Evolutionary conservation across 2,797 vertebrate genomes (phyloP), one percentile per base, ranked within the genome.

Genomic region (Petrocephalus schoutedeni): DNA sequence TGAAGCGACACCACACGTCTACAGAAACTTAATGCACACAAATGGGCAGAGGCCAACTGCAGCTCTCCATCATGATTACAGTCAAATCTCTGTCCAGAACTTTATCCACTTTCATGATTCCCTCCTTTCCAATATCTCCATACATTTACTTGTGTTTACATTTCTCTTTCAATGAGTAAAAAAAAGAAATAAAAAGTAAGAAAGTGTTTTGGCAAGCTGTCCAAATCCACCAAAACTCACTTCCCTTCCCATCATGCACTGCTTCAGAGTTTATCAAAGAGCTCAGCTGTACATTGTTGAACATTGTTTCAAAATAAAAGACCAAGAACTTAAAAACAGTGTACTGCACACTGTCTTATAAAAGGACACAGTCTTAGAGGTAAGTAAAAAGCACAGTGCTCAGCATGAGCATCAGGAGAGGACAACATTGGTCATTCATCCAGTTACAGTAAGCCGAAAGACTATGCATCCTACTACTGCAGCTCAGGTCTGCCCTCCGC

Each of bases 1-100:
- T n/a, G 3, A 19, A 86, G 86, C 89, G 36, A 82, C 89, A 89
- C 91, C 89, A 89, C 89, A 90, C 0, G 10, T 64, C 21, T 64
- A 28, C 4, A 14, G 49, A 54, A 83, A 83, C 9, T 23, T 9
- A 14, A 28, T 19, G 28, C 61, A 83, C 45, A 28, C 5, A 21
- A 19, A 83, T 23, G 71, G 14, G 67, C 32, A 74, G 67, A 32
- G 0, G 32, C 32, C 67, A 19, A 9, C 1, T 45, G 2, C 6
- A 3, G 5, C 14, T 41, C 28, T 7, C 36, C 36, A 77, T 8
- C 12, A 8, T 45, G 28, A 1, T 16, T 1, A 74, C 56, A 57
- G 32, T 77, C 36, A 41, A 16, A 36, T 45, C 32, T 77, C 32
- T 19, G 2, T 45, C 71, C 32, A 23, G 49, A 51, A 57, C 56